A percentile compares a stretch with the other conserved stretches of the same genome.
phyloP scores from a whole-genome alignment of 2,797 vertebrate species.

The Arrhamphus sclerolepis region DNA sequence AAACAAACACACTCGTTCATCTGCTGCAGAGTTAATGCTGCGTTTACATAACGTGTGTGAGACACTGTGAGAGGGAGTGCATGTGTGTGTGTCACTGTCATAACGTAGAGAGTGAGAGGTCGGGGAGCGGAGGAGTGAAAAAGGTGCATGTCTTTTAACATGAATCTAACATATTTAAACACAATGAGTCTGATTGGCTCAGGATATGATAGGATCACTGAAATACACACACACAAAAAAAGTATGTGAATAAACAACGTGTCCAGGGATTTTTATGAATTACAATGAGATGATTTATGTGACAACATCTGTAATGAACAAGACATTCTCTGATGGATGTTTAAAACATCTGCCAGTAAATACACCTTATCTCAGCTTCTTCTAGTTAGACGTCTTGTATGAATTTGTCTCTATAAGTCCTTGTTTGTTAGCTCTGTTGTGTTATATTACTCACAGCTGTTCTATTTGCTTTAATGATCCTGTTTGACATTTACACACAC shows the following conservation, averaged over 20 bases:
- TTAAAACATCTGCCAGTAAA: constrained; percentile 56
- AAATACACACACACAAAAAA: constrained; percentile 29
- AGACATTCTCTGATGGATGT: constrained; percentile 60
- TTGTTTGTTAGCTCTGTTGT: constrained; percentile 35
- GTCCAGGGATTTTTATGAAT: constrained; percentile 55
- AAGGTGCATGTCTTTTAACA: constrained; percentile 12
- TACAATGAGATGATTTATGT: constrained; percentile 62
- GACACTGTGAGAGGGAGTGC: constrained; percentile 8
- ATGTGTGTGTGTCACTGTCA: no score
- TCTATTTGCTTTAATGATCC: constrained; percentile 16
- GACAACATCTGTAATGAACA: constrained; percentile 54
- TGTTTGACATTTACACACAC: constrained; percentile 4
- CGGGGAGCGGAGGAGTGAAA: background rate
- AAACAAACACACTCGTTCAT: constrained; percentile 82
- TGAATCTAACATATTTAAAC: constrained; percentile 25
- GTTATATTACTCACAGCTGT: constrained; percentile 2
- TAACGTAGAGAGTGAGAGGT: constrained; percentile 7
- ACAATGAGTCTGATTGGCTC: constrained; percentile 44
- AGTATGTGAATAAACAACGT: constrained; percentile 57
- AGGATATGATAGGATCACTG: constrained; percentile 36
- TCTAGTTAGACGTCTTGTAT: constrained; percentile 35
- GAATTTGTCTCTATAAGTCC: constrained; percentile 17
- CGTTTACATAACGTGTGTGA: constrained; percentile 53
- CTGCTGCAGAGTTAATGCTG: constrained; percentile 68
- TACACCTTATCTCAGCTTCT: constrained; percentile 43